phyloP scores from a whole-genome alignment of 2,888 invertebrate species.

The Epiblema foenella region DNA sequence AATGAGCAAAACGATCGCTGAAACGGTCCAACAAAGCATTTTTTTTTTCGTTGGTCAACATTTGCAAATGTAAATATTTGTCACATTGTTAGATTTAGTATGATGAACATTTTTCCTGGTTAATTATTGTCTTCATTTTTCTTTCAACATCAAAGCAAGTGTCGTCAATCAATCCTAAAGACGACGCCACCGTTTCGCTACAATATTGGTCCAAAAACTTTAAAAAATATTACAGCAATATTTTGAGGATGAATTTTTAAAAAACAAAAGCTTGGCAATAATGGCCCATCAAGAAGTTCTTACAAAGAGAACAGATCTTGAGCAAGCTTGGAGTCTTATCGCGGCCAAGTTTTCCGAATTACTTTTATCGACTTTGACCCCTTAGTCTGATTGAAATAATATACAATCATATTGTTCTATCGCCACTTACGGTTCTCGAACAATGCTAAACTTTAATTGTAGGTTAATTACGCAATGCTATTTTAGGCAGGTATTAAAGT shows the following conservation, averaged over 20 bases:
- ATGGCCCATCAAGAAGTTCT: constrained; percentile 66
- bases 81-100: too few species aligned
- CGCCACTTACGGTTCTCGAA: constrained; percentile 2
- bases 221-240: constrained; percentile 67
- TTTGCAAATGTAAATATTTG: too few species aligned
- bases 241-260: constrained; percentile 65
- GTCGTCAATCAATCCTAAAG: constrained; percentile 32
- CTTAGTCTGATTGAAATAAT: constrained; percentile 66
- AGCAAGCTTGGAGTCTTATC: constrained; percentile 68
- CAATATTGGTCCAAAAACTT: constrained; percentile 34
- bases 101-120: neutral
- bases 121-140: neutral
- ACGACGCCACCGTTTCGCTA: constrained; percentile 14
- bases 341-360: constrained; percentile 64
- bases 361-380: constrained; percentile 71
- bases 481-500: constrained; percentile 24
- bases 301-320: constrained; percentile 55
- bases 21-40: too few species aligned
- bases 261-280: constrained; percentile 72
- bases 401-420: constrained; percentile 45
- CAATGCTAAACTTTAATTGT: neutral
- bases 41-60: too few species aligned
- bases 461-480: constrained; percentile 12
- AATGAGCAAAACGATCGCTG: too few species aligned
- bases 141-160: constrained; percentile 13